Evolutionary conservation across 2,888 invertebrate genomes (phyloP), one percentile per base, ranked within the genome.

Genomic region (Toxonevra muliebris): DNA sequence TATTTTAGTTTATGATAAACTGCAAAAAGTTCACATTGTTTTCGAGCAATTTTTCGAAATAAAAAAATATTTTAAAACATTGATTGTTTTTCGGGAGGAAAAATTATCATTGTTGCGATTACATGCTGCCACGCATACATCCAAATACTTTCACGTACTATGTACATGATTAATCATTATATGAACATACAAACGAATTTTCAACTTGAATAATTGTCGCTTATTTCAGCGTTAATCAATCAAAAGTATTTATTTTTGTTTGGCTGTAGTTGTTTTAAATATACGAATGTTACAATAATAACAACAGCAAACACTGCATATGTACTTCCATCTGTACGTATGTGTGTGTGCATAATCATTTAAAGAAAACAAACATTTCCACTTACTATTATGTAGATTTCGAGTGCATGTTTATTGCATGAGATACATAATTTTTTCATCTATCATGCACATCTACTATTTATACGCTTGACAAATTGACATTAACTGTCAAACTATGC

Each of bases 131-230:
- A 30, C 30, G 7, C n/a, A 9, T 45, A 9, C 43, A 13, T 42
- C 10, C 45, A 43, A 30, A 30, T 58, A 30, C 42, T 45, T 17
- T 7, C 11, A 48, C 48, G 11, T n/a, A n/a, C 5, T 15, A 15
- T 55, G 43, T 65, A 42, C 59, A 65, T 65, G 48, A 65, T 65
- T 65, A 65, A 65, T 65, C 65, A 65, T 65, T 65, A 65, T 30
- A 30, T 30, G 30, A 4, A 30, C 30, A 30, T 4, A 30, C 7
- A 30, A 30, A 30, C 30, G 30, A 30, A 30, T 65, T 65, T 65
- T 65, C 59, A 58, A 65, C 59, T 61, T 61, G 60, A 41, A 60
- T 61, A 61, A 66, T 66, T 66, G 61, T 66, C 66, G 55, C 48
- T 61, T 48, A 20, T 55, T 7, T 60, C 61, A 55, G 61, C 66